phyloP scores from a whole-genome alignment of 2,888 invertebrate genomes.

The Pterostichus niger region DNA sequence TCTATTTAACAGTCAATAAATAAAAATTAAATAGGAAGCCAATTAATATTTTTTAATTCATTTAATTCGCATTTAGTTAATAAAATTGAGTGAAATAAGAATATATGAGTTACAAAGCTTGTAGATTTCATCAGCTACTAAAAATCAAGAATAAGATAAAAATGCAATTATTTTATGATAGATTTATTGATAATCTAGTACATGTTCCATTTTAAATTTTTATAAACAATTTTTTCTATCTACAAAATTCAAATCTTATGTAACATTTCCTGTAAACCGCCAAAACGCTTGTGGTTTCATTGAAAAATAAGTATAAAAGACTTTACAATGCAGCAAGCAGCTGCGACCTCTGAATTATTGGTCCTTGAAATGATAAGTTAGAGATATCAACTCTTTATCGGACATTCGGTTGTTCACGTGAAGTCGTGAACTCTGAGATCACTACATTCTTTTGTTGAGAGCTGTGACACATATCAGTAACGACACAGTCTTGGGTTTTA shows the following conservation, averaged over 20 bases:
- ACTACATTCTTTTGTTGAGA: constrained; percentile 20
- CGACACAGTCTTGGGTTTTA: background rate
- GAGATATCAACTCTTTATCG: constrained; percentile 13
- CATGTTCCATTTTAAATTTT: too few relatives aligned
- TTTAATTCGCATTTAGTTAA: background rate
- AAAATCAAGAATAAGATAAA: too few relatives aligned
- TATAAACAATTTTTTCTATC: too few relatives aligned
- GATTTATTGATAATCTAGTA: too few relatives aligned
- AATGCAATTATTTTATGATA: too few relatives aligned
- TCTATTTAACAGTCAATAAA: too few relatives aligned
- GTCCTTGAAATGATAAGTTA: constrained; percentile 43
- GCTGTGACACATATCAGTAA: constrained; percentile 23
- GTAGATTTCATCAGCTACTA: too few relatives aligned
- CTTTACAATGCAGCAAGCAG: background rate
- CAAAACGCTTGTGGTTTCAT: too few relatives aligned
- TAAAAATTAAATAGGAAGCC: too few relatives aligned
- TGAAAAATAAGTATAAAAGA: too few relatives aligned
- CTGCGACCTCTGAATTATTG: constrained; percentile 14
- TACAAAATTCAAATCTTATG: background rate
- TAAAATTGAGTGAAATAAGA: background rate
- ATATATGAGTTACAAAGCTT: background rate
- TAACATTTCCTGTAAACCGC: background rate
- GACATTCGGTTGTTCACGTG: constrained; percentile 30
- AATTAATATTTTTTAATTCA: too few relatives aligned
- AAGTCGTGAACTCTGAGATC: constrained; percentile 21